Conservation (phyloP, 53 echinoderm and acorn worm genomes). For the Echinarachnius parma region DNA sequence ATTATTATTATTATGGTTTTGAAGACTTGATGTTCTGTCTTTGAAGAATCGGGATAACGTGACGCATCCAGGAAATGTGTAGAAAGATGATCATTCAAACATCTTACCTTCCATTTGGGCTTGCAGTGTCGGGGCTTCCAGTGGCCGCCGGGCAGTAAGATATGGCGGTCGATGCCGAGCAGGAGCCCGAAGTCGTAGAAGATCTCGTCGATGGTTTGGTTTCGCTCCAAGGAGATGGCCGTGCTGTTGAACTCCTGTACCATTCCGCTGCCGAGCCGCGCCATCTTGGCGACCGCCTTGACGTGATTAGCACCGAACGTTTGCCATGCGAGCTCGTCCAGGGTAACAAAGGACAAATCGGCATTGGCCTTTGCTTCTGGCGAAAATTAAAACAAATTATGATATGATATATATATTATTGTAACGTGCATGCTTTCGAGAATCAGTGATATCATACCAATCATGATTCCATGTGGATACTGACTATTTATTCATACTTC, state of each 20-base stretch:
- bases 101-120: slow-evolving; percentile 65
- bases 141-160: slow-evolving; percentile 68
- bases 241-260: slow-evolving; percentile 16
- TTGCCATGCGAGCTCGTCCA: slow-evolving; percentile 27
- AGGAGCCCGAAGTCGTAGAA: slow-evolving; percentile 26
- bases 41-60: too few relatives aligned
- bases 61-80: too few relatives aligned
- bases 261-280: slow-evolving; percentile 8
- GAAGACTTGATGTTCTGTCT: too few relatives aligned
- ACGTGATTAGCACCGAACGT: slow-evolving; percentile 11
- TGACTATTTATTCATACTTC: too few relatives aligned
- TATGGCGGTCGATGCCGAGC: slow-evolving; percentile 36
- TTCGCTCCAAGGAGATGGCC: neutral
- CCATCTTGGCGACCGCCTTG: neutral
- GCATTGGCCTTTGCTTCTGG: neutral
- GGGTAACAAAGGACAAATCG: slow-evolving; percentile 4
- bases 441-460: too few relatives aligned
- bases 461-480: too few relatives aligned
- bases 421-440: too few relatives aligned
- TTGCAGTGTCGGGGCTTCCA: slow-evolving; percentile 57
- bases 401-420: too few relatives aligned
- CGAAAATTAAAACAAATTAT: neutral
- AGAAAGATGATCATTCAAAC: too few relatives aligned
- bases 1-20: too few relatives aligned
- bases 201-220: slow-evolving; percentile 35